Conservation (phyloP, 2,888 invertebrate species). For the Atrina japonica region DNA sequence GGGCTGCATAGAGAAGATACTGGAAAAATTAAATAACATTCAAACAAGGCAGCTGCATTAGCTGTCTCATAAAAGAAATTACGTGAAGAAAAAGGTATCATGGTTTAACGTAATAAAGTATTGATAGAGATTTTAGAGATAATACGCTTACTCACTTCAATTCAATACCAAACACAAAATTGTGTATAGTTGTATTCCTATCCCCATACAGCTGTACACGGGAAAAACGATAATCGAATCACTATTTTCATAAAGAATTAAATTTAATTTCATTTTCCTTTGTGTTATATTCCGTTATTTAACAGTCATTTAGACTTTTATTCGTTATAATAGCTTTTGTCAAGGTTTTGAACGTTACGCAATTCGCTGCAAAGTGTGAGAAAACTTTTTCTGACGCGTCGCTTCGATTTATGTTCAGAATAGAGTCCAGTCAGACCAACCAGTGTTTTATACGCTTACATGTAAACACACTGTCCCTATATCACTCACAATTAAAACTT, state of each 20-base stretch:
- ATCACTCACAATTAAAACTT: conserved; percentile 4
- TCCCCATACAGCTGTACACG: conserved; percentile 22
- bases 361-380: neutral
- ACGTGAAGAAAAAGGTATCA: conserved; percentile 29
- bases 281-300: conserved; percentile 32
- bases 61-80: conserved; percentile 27
- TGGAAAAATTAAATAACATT: conserved; percentile 5
- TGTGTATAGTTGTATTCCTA: conserved; percentile 26
- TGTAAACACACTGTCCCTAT: no score
- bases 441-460: no score
- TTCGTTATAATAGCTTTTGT: conserved; percentile 37
- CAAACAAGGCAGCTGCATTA: conserved; percentile 19
- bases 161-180: conserved; percentile 22
- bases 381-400: neutral
- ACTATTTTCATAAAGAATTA: conserved; percentile 29
- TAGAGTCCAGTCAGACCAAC: no score
- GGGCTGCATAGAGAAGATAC: conserved; percentile 5
- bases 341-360: conserved; percentile 9
- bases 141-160: conserved; percentile 25
- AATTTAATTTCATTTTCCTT: conserved; percentile 39
- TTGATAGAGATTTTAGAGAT: conserved; percentile 31
- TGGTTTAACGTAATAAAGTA: conserved; percentile 32
- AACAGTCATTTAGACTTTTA: conserved; percentile 33
- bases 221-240: conserved; percentile 20
- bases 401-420: no score